Evolutionary conservation across 2,797 vertebrate species (phyloP).

Genomic region (Florisuga fusca): DNA sequence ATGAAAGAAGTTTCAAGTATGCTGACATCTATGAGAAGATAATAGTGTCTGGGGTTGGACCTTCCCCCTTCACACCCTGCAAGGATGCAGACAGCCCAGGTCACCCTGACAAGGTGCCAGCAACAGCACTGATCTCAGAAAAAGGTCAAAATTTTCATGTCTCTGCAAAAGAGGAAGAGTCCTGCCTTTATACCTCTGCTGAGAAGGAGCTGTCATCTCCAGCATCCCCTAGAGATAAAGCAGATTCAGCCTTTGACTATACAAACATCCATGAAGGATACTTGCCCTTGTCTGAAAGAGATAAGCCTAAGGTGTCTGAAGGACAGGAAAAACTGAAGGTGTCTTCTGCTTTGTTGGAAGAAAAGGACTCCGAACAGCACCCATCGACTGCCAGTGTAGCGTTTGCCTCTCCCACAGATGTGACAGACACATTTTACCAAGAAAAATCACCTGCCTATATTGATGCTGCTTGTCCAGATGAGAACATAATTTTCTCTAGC

Average conservation of each 20-base stretch:
- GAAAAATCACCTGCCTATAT: slow-evolving; percentile 24
- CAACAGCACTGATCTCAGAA: neutral
- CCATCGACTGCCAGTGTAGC: neutral
- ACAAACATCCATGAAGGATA: slow-evolving; percentile 55
- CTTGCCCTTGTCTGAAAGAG: slow-evolving; percentile 17
- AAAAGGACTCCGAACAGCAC: neutral
- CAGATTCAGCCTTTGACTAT: slow-evolving; percentile 75
- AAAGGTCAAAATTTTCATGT: slow-evolving; percentile 61
- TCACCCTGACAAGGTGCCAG: neutral
- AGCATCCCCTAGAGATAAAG: slow-evolving; percentile 72
- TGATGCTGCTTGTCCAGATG: slow-evolving; percentile 66
- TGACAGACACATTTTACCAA: neutral
- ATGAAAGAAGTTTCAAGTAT: slow-evolving; percentile 93
- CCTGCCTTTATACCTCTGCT: slow-evolving; percentile 73
- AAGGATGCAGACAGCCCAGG: neutral
- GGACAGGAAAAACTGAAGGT: neutral
- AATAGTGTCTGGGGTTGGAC: slow-evolving; percentile 71
- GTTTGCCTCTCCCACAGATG: neutral
- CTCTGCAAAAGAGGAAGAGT: slow-evolving; percentile 81
- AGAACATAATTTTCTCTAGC: slow-evolving; percentile 78
- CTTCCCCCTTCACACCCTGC: slow-evolving; percentile 46
- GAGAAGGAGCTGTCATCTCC: slow-evolving; percentile 85
- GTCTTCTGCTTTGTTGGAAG: neutral
- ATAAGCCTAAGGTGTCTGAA: neutral
- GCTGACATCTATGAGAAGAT: slow-evolving; percentile 90